Conservation (phyloP, 2,888 invertebrate species). For the Scaptomyza flava region DNA sequence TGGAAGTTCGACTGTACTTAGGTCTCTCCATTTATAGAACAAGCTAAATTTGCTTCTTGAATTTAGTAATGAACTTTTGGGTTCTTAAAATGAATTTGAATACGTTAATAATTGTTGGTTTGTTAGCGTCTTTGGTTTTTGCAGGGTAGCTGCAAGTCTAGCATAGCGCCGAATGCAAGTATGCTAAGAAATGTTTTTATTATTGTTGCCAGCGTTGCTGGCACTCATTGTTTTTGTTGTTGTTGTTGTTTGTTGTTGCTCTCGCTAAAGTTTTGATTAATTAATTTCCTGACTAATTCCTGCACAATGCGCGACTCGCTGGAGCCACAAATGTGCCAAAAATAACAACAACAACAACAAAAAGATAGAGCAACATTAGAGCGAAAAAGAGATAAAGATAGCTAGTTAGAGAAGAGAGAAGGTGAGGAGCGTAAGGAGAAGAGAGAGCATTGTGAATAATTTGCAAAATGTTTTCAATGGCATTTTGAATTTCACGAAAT, state of each 20-base stretch:
- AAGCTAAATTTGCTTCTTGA: too few species aligned
- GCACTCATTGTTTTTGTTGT: conserved; percentile 28
- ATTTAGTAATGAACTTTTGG: too few species aligned
- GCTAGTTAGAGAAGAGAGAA: not conserved
- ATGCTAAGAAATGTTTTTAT: conserved; percentile 12
- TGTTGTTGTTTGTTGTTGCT: conserved; percentile 32
- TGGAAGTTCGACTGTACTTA: too few species aligned
- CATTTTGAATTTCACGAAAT: conserved; percentile 39
- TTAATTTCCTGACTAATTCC: conserved; percentile 79
- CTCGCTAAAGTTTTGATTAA: conserved; percentile 74
- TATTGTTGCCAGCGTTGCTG: conserved; percentile 41
- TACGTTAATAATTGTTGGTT: too few species aligned
- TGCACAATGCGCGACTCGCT: conserved; percentile 73
- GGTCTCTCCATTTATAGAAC: too few species aligned
- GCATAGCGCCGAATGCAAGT: not conserved
- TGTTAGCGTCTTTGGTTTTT: too few species aligned
- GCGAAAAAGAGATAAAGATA: conserved; percentile 1
- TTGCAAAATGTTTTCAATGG: conserved; percentile 43
- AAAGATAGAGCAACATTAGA: conserved; percentile 24
- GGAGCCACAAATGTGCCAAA: conserved; percentile 73
- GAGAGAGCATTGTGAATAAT: conserved; percentile 21
- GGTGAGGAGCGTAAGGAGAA: not conserved
- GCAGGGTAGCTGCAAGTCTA: conserved; percentile 10
- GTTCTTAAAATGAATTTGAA: too few species aligned
- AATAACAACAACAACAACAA: conserved; percentile 16